These are phyloP conservation scores for Drosophila eugracilis DNA, from an alignment of 1,140 invertebrate species.

Conservation along the genomic window DNA sequence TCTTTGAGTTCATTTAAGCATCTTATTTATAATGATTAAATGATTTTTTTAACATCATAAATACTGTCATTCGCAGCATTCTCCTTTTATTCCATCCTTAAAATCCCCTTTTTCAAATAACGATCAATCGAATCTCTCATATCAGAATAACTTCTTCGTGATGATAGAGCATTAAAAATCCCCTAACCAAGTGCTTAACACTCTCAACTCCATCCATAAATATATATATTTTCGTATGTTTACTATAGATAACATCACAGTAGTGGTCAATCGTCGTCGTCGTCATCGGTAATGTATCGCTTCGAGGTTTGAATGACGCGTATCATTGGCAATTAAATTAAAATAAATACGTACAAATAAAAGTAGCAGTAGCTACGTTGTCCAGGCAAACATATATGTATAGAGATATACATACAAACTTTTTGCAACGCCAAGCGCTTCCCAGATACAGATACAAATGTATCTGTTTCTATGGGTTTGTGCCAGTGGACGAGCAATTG, in stretches of 20 bases:
- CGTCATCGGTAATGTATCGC: conserved; percentile 69
- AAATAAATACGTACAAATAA: conserved; percentile 54
- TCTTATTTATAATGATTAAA: too few relatives aligned
- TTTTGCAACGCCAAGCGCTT: conserved; percentile 68
- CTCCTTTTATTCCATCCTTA: too few relatives aligned
- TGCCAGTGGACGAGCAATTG: conserved; percentile 22
- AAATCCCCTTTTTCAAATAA: not conserved
- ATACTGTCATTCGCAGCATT: too few relatives aligned
- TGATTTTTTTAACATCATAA: too few relatives aligned
- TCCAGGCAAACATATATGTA: conserved; percentile 19
- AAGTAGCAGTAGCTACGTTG: conserved; percentile 22
- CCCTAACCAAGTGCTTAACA: not conserved
- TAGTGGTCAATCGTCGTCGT: conserved; percentile 58
- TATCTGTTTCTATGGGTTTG: conserved; percentile 22
- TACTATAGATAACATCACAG: conserved; percentile 37
- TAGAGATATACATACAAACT: conserved; percentile 8
- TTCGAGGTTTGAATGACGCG: conserved; percentile 74
- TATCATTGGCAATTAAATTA: conserved; percentile 82
- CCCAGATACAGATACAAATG: conserved; percentile 24
- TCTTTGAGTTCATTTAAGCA: too few relatives aligned
- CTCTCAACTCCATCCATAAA: conserved; percentile 2
- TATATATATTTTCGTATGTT: not conserved
- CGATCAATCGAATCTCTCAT: not conserved
- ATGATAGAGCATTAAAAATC: conserved; percentile 8
- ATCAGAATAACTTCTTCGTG: not conserved